Evolutionary conservation across 2,888 invertebrate species (phyloP), one percentile per base, ranked within the genome.

Genomic region (Aporophyla lueneburgensis): DNA sequence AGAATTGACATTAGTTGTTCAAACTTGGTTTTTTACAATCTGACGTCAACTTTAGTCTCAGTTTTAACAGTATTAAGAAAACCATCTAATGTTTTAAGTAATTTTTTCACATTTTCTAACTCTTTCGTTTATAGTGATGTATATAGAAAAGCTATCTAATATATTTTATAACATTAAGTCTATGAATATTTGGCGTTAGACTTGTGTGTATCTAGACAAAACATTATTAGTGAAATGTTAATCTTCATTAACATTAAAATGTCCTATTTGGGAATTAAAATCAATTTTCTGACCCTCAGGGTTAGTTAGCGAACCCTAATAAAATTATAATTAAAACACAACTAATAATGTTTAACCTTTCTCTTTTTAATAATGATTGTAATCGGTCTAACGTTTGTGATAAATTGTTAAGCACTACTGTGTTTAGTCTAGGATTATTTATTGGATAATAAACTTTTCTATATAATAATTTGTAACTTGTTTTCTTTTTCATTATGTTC

Each of bases 361-460:
- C 59, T 53, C 14, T 33, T 56, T 14, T 67, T 66, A 49, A 51
- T 51, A 54, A 61, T 72, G 78, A 83, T 83, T 68, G 51, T 75
- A 71, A 73, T 75, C 53, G 61, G 67, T 66, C 27, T 74, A 79
- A 80, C n/a, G 40, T 65, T 78, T 82, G 80, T 85, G 85, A 87
- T 87, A 81, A 80, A 76, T 58, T 80, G 40, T 43, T 72, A 49
- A 70, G 53, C 67, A 81, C 67, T 59, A 40, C 24, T 58, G 49
- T 78, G 61, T 80, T 62, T 69, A 74, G 59, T 62, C 59, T 84
- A 78, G 56, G 53, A 76, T 54, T 80, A 82, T 76, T 86, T 82
- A 86, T 74, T 81, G 73, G 76, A 74, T 79, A 87, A 74, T 84
- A 87, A 81, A 83, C 21, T 84, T 80, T 83, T 80, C 54, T 84